Evolutionary conservation across 2,113 vertebrate species (phyloP).

Genomic region (Pomatostomus ruficeps): DNA sequence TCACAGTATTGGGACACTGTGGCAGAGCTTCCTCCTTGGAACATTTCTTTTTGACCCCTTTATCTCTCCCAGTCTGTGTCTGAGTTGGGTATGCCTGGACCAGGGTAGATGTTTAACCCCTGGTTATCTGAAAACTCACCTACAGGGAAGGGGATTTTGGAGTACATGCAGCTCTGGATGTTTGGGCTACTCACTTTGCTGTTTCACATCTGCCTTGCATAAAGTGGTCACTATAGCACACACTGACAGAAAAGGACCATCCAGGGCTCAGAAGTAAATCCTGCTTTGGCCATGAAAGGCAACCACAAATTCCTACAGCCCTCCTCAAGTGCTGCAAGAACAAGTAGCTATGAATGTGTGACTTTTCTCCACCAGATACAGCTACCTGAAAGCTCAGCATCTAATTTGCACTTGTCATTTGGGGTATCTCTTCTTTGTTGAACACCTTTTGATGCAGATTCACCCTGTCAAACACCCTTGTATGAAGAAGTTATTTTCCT

Average conservation of each 20-base stretch:
- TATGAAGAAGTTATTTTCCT: neutral
- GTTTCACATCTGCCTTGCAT: neutral
- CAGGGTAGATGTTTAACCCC: neutral
- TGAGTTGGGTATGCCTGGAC: neutral
- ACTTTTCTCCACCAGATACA: neutral
- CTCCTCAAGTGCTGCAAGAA: neutral
- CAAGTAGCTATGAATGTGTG: neutral
- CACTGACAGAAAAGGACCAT: neutral
- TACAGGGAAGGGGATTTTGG: neutral
- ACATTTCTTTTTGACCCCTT: neutral
- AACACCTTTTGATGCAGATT: neutral
- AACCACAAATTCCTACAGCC: neutral
- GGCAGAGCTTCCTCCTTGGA: neutral
- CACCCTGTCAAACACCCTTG: neutral
- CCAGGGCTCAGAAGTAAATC: neutral
- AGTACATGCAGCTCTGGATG: neutral
- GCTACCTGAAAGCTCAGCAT: neutral
- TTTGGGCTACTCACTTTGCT: neutral
- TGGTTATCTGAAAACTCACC: neutral
- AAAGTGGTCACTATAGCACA: neutral
- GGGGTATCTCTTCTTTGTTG: neutral
- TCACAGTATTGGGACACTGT: neutral
- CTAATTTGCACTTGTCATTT: conserved; percentile 18
- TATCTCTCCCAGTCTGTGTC: neutral
- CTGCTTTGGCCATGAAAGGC: neutral